phyloP scores from a whole-genome alignment of 53 echinoderm and acorn worm species.

The Henricia sp. region DNA sequence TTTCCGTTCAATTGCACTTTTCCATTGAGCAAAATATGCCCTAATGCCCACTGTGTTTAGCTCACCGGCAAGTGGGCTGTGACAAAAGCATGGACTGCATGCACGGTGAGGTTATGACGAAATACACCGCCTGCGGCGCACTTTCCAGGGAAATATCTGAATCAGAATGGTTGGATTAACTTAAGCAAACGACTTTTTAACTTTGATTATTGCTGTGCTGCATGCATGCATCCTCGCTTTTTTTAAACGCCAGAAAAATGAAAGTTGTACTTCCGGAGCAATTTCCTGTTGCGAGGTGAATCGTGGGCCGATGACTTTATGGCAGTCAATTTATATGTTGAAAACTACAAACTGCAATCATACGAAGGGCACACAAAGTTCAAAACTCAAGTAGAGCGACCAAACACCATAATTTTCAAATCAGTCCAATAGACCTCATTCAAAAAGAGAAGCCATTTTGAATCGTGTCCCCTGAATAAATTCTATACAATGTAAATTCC shows the following conservation, averaged over 20 bases:
- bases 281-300: constrained; percentile 58
- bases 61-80: neutral
- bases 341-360: too few relatives aligned
- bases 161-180: constrained; percentile 2
- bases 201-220: constrained; percentile 1
- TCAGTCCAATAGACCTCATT: too few relatives aligned
- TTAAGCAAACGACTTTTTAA: neutral
- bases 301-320: too few relatives aligned
- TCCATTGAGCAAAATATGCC: too few relatives aligned
- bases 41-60: neutral
- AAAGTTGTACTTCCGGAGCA: constrained; percentile 35
- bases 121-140: constrained; percentile 13
- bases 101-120: neutral
- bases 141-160: constrained; percentile 30
- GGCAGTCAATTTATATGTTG: too few relatives aligned
- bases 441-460: too few relatives aligned
- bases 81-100: neutral
- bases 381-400: too few relatives aligned
- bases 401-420: too few relatives aligned
- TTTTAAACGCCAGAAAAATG: constrained; percentile 1
- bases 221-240: constrained; percentile 11
- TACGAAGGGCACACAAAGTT: too few relatives aligned
- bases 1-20: constrained; percentile 10
- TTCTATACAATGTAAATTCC: too few relatives aligned
- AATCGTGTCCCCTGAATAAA: too few relatives aligned